Conservation (phyloP, 2,888 invertebrate species). For the Agrochola circellaris region DNA sequence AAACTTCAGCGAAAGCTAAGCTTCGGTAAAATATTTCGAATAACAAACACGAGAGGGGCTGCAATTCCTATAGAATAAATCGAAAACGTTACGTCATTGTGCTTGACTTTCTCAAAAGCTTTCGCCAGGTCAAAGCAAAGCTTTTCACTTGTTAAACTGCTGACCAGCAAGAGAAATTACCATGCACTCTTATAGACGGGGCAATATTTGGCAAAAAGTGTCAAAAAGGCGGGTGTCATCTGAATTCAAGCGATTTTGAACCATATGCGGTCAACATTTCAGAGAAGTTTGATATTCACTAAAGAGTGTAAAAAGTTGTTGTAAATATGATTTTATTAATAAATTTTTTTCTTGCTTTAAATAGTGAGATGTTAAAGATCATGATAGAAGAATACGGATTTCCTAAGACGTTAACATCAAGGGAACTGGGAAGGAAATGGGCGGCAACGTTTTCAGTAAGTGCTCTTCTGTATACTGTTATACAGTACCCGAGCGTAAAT, state of each 20-base stretch:
- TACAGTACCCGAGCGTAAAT: background rate
- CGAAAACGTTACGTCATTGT: background rate
- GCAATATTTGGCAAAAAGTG: too few relatives aligned
- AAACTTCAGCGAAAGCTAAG: background rate
- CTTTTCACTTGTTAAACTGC: background rate
- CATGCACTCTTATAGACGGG: too few relatives aligned
- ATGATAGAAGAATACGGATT: conserved; percentile 86
- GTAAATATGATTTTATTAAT: conserved; percentile 12
- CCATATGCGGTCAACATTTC: background rate
- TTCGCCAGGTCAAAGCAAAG: background rate
- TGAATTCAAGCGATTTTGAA: too few relatives aligned
- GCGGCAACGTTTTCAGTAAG: conserved; percentile 83
- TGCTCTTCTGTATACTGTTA: conserved; percentile 29
- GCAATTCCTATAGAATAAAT: too few relatives aligned
- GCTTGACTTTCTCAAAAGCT: conserved; percentile 20
- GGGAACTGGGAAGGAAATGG: conserved; percentile 85
- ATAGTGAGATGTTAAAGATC: conserved; percentile 80
- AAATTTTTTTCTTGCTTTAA: conserved; percentile 37
- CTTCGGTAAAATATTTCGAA: background rate
- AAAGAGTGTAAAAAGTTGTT: background rate
- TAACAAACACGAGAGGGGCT: background rate
- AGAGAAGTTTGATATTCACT: conserved; percentile 6
- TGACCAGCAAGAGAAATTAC: too few relatives aligned
- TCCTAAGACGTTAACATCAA: conserved; percentile 79
- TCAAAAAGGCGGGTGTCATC: too few relatives aligned